A percentile compares a stretch with the other conserved stretches of the same genome.
Conservation (phyloP, 2,888 invertebrate species). For the Scaptomyza parva region DNA sequence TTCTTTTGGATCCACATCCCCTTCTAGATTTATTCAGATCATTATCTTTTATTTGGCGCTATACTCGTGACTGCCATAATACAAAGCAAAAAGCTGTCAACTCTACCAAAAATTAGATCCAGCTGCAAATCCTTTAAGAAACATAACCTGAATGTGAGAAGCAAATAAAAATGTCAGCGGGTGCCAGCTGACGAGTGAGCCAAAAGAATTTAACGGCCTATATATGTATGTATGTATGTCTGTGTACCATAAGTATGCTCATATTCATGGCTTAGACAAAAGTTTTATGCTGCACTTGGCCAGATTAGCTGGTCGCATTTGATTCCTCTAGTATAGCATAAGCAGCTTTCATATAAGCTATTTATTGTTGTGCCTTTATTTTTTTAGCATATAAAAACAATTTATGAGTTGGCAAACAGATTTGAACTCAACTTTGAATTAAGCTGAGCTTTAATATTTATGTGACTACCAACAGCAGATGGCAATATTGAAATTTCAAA, state of each 20-base stretch:
- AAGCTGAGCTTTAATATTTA: not conserved
- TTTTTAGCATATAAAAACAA: slow-evolving; percentile 8
- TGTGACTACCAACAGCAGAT: not conserved
- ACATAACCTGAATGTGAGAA: slow-evolving; percentile 10
- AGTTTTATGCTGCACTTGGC: slow-evolving; percentile 36
- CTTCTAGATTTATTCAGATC: not conserved
- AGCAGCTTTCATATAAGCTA: slow-evolving; percentile 34
- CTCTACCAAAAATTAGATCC: slow-evolving; percentile 20
- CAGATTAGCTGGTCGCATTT: slow-evolving; percentile 33
- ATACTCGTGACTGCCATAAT: slow-evolving; percentile 9
- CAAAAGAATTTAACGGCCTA: slow-evolving; percentile 20
- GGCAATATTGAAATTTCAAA: not conserved
- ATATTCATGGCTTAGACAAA: slow-evolving; percentile 43
- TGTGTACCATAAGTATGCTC: not conserved
- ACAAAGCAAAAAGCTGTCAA: slow-evolving; percentile 19
- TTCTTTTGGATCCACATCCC: not conserved
- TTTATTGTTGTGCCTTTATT: slow-evolving; percentile 12
- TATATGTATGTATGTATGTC: slow-evolving; percentile 12
- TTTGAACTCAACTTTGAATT: not conserved
- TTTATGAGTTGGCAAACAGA: slow-evolving; percentile 12
- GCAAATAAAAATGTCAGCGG: slow-evolving; percentile 53
- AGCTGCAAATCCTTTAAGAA: slow-evolving; percentile 40
- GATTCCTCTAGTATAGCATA: slow-evolving; percentile 14
- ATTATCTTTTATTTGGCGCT: slow-evolving; percentile 5
- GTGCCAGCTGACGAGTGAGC: slow-evolving; percentile 19